These are phyloP conservation scores for Acipenser transmontanus DNA, from an alignment of 2,797 vertebrate species.

Conservation along the genomic window DNA sequence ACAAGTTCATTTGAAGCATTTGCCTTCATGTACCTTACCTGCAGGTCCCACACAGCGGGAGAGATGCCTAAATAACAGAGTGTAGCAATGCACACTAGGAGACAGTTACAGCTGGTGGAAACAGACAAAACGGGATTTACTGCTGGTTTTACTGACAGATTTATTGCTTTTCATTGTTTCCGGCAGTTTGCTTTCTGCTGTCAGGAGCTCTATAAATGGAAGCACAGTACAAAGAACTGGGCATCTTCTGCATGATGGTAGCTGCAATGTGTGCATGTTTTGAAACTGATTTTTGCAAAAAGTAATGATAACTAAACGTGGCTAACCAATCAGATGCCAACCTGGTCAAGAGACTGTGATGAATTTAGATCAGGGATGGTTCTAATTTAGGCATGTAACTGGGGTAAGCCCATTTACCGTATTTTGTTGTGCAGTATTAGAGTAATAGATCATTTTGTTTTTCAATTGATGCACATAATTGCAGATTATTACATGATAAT, in stretches of 20 bases:
- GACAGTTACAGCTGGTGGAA: background rate
- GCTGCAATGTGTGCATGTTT: background rate
- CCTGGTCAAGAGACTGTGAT: no score
- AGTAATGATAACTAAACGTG: background rate
- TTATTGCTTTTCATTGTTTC: background rate
- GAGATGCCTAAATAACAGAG: background rate
- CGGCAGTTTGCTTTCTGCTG: background rate
- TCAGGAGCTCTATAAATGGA: background rate
- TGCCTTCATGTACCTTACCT: background rate
- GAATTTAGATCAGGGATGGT: no score
- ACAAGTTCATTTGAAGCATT: background rate
- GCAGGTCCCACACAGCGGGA: background rate
- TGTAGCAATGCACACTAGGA: background rate
- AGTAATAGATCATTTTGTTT: no score
- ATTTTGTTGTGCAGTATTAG: no score
- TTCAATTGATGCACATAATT: no score
- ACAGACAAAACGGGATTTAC: background rate
- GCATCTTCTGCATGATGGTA: no score
- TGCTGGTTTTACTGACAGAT: background rate
- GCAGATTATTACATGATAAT: no score
- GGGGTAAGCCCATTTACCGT: no score
- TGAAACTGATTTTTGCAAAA: background rate
- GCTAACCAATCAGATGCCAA: background rate
- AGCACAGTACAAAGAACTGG: background rate
- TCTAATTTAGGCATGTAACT: no score